Evolutionary conservation across 2,888 invertebrate species (phyloP), one percentile per base, ranked within the genome.

Genomic region (Andrena camellia): DNA sequence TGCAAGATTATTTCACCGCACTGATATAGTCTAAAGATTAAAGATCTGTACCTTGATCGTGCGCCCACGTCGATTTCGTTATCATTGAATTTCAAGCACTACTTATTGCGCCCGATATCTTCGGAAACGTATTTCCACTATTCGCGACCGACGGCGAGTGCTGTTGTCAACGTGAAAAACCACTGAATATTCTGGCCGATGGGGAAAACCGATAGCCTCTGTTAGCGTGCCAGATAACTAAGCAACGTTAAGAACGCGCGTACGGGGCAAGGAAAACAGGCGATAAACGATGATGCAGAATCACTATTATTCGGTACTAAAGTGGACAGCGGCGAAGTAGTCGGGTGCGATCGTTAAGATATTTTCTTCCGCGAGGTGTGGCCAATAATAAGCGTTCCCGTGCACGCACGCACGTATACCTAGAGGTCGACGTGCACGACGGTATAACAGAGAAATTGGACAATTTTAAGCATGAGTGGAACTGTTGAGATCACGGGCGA

Each of bases 391-490:
- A 71, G 48, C 73, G 71, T 59, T 63, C 57, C 29, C 54, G n/a
- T 59, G 52, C 71, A 70, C 50, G 63, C 74, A 72, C 77, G 48
- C 69, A 35, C 20, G 31, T 52, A 42, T 17, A 42, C 20, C 31
- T 13, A 26, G 63, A 50, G 54, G 69, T 57, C 57, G 26, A 3
- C 54, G 0, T 54, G 57, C 10, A 26, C 57, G 26, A 26, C 57
- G 57, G 23, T 57, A 71, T 72, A 86, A 83, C 68, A 83, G 73
- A 66, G 77, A 74, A 78, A 86, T 86, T 78, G 83, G 83, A 69
- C 67, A 81, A 72, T 75, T 86, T 80, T 77, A 75, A 86, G 69
- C 79, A 73, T 63, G 83, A 80, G 62, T 70, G 68, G 77, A 86
- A 72, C 29, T 6, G 35, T 23, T 10, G 64, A 72, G 78, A 78